A percentile compares a stretch with the other conserved stretches of the same genome.
phyloP scores from a whole-genome alignment of 2,888 invertebrate genomes.

The Germaria angustata region DNA sequence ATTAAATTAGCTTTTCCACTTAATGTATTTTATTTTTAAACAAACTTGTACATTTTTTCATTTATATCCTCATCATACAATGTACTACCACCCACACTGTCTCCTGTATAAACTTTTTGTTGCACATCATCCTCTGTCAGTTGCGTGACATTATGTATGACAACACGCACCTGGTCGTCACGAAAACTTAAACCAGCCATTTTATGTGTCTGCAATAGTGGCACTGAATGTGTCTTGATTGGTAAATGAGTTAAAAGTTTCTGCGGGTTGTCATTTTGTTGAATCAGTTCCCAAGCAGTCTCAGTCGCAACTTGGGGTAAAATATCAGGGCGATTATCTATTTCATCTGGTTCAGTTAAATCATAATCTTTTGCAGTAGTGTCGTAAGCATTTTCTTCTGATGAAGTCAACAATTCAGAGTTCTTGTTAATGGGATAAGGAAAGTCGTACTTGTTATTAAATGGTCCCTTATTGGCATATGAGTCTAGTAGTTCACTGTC shows the following conservation, averaged over 20 bases:
- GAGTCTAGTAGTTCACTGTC: constrained; percentile 63
- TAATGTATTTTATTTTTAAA: background rate
- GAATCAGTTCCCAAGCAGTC: constrained; percentile 76
- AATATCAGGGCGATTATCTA: constrained; percentile 11
- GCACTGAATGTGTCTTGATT: constrained; percentile 58
- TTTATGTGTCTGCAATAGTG: constrained; percentile 66
- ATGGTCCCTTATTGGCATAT: background rate
- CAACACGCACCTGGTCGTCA: constrained; percentile 83
- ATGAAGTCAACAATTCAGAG: constrained; percentile 73
- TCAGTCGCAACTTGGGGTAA: constrained; percentile 71
- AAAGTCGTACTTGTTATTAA: constrained; percentile 9
- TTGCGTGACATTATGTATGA: constrained; percentile 85
- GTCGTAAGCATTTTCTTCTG: constrained; percentile 68
- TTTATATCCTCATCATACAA: constrained; percentile 73
- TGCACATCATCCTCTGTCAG: constrained; percentile 79
- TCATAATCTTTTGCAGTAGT: constrained; percentile 25
- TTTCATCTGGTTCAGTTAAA: background rate
- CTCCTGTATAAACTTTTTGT: constrained; percentile 68
- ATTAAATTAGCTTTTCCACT: too few species aligned
- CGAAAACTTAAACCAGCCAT: constrained; percentile 69
- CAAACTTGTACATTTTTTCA: constrained; percentile 76
- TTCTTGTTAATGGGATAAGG: constrained; percentile 59
- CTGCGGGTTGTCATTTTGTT: constrained; percentile 74
- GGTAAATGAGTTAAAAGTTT: constrained; percentile 63
- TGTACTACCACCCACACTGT: constrained; percentile 55